A percentile compares a stretch with the other conserved stretches of the same genome.
These are phyloP conservation scores for Fabriciana adippe DNA, from an alignment of 2,888 invertebrate species.

Conservation along the genomic window DNA sequence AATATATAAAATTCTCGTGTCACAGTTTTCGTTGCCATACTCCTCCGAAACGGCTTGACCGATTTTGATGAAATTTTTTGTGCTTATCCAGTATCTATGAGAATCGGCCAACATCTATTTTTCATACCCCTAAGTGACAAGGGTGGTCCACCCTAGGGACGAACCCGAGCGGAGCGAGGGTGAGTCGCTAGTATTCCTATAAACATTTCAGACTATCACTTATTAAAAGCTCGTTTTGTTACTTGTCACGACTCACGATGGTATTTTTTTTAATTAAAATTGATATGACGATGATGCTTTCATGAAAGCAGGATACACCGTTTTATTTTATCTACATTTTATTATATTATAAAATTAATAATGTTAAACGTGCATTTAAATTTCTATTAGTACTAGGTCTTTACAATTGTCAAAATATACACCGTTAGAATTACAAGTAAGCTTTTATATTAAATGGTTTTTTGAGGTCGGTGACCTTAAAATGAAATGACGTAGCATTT, in stretches of 20 bases:
- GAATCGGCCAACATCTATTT: no score
- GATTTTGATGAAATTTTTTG: no score
- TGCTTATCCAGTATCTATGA: no score
- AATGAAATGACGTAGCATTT: slow-evolving; percentile 33
- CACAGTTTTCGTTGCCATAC: no score
- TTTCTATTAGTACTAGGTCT: slow-evolving; percentile 25
- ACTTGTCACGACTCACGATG: background rate
- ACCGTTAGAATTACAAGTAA: slow-evolving; percentile 28
- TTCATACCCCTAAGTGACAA: no score
- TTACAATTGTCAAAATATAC: slow-evolving; percentile 28
- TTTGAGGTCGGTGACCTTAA: slow-evolving; percentile 31
- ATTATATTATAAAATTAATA: background rate
- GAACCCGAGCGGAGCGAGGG: no score
- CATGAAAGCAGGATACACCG: slow-evolving; percentile 10
- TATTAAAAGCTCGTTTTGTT: slow-evolving; percentile 2
- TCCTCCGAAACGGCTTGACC: no score
- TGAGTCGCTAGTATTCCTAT: no score
- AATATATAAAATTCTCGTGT: no score
- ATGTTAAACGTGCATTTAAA: background rate
- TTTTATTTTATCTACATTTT: slow-evolving; percentile 12
- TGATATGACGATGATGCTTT: slow-evolving; percentile 13
- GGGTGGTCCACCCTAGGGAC: no score
- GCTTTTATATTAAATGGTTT: slow-evolving; percentile 33
- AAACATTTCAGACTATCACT: background rate
- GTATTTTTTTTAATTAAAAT: slow-evolving; percentile 14